Evolutionary conservation across 2,113 vertebrate genomes (phyloP).

Genomic region (Anhinga anhinga): DNA sequence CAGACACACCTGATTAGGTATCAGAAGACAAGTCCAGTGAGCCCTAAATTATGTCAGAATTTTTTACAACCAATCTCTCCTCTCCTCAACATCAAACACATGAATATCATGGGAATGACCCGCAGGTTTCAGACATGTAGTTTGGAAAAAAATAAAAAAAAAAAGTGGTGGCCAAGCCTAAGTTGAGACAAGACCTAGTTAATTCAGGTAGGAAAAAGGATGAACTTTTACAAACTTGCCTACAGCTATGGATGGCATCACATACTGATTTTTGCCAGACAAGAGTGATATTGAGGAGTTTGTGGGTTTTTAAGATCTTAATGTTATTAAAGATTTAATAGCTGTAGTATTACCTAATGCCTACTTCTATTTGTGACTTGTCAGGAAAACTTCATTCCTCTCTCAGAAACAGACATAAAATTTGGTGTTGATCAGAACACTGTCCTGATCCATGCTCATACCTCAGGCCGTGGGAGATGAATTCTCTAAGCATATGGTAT

Average conservation of each 20-base stretch:
- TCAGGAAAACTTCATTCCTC: background rate
- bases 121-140: background rate
- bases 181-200: background rate
- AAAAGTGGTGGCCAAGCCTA: background rate
- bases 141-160: background rate
- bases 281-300: accelerated
- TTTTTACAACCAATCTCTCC: background rate
- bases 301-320: background rate
- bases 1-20: background rate
- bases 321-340: background rate
- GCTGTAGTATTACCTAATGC: background rate
- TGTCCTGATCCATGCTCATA: no score
- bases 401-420: background rate
- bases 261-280: background rate
- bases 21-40: background rate
- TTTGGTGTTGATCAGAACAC: background rate
- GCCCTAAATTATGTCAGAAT: background rate
- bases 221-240: background rate
- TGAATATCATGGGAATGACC: background rate
- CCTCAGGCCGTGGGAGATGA: background rate
- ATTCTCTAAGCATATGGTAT: background rate
- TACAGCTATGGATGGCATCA: background rate
- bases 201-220: background rate
- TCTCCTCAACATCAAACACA: background rate
- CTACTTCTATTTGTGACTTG: background rate